Conservation (phyloP, 2,888 invertebrate genomes). For the Noctua janthe region DNA sequence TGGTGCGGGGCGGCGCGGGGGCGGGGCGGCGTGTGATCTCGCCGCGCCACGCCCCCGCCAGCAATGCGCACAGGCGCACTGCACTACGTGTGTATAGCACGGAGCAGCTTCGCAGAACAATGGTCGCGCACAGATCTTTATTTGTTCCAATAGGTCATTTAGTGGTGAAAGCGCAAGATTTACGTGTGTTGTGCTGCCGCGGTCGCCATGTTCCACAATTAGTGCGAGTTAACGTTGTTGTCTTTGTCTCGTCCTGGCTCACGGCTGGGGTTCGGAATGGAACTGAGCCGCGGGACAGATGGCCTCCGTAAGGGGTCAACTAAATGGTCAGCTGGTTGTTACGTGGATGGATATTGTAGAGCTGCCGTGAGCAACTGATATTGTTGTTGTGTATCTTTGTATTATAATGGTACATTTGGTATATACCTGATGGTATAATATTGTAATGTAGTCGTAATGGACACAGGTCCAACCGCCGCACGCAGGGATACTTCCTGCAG, state of each 20-base stretch:
- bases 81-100: conserved; percentile 53
- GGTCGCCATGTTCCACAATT: conserved; percentile 4
- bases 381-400: background rate
- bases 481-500: background rate
- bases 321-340: background rate
- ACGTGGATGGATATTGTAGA: background rate
- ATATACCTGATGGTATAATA: background rate
- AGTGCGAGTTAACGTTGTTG: background rate
- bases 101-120: conserved; percentile 63
- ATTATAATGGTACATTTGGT: background rate
- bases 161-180: conserved; percentile 52
- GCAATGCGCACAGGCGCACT: conserved; percentile 40
- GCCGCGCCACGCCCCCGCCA: conserved; percentile 62
- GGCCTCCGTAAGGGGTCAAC: background rate
- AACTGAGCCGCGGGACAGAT: background rate
- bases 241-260: background rate
- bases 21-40: conserved; percentile 56
- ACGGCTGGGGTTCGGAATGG: background rate
- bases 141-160: conserved; percentile 66
- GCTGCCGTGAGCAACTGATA: background rate
- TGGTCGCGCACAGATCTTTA: conserved; percentile 61
- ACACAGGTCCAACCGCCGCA: background rate
- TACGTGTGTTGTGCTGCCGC: conserved; percentile 31
- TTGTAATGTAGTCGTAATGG: background rate
- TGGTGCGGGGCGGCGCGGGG: conserved; percentile 47